phyloP scores from a whole-genome alignment of 2,797 vertebrate species.

The Enteromius treurensis region DNA sequence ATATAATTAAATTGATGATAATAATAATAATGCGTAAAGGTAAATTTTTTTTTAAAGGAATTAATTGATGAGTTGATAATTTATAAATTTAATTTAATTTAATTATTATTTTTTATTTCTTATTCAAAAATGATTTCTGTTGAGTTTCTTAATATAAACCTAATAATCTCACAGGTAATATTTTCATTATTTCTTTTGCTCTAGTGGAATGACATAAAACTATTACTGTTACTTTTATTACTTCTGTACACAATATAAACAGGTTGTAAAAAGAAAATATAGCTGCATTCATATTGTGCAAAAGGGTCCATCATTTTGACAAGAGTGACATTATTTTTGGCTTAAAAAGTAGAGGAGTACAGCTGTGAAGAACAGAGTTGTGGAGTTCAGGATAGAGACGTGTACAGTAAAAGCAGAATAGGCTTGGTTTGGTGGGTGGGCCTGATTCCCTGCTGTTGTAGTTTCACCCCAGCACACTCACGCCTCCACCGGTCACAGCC shows the following conservation, averaged over 20 bases:
- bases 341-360: not conserved
- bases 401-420: constrained; percentile 4
- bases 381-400: not conserved
- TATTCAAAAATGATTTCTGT: not conserved
- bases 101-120: not conserved
- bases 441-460: constrained; percentile 39
- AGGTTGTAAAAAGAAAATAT: not conserved
- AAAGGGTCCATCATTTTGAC: not conserved
- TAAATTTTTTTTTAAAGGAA: not conserved
- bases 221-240: not conserved
- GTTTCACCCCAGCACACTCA: constrained; percentile 52
- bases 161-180: not conserved
- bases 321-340: not conserved
- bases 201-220: not conserved
- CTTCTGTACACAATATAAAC: not conserved
- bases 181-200: not conserved
- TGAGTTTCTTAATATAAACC: not conserved
- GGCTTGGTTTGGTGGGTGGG: constrained; percentile 41
- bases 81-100: too few relatives aligned
- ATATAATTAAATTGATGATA: not conserved
- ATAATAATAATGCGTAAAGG: not conserved
- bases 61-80: too few relatives aligned
- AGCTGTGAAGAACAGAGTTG: not conserved
- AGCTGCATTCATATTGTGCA: not conserved
- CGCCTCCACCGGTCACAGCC: constrained; percentile 59